Conservation (phyloP, 1,140 invertebrate species). For the Brachionus koreanus region DNA sequence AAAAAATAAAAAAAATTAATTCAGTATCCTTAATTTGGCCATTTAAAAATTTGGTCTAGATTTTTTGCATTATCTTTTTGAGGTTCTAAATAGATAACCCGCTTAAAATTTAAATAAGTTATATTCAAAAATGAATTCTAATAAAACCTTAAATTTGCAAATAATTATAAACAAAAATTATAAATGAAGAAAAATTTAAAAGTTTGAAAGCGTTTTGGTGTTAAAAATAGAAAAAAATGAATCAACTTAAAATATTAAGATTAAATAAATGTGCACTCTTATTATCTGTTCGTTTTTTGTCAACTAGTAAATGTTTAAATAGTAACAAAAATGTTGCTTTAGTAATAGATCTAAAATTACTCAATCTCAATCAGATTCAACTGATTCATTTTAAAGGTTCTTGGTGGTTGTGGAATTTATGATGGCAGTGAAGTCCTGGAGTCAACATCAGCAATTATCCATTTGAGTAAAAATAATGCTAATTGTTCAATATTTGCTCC, state of each 20-base stretch:
- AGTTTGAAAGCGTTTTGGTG: background rate
- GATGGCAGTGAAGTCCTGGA: conserved; percentile 67
- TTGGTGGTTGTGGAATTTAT: conserved; percentile 65
- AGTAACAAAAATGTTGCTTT: conserved; percentile 5
- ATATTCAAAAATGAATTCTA: background rate
- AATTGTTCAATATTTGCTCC: conserved; percentile 64
- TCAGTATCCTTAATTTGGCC: too few species aligned
- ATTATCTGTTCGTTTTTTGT: background rate
- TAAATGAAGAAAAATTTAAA: background rate
- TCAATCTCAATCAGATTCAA: background rate
- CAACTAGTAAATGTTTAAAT: background rate
- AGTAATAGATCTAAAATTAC: background rate
- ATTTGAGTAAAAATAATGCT: conserved; percentile 60
- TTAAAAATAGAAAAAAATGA: background rate
- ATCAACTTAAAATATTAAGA: background rate
- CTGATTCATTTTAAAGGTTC: conserved; percentile 52
- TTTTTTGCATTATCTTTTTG: too few species aligned
- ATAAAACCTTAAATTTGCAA: background rate
- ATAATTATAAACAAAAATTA: background rate
- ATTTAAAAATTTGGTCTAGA: too few species aligned
- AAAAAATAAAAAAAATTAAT: too few species aligned
- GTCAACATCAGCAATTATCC: conserved; percentile 61
- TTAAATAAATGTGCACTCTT: background rate
- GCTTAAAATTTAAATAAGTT: too few species aligned
- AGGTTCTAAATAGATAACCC: too few species aligned